These are phyloP conservation scores for Dendrolimus punctatus DNA, from an alignment of 1,140 invertebrate genomes.

Conservation along the genomic window DNA sequence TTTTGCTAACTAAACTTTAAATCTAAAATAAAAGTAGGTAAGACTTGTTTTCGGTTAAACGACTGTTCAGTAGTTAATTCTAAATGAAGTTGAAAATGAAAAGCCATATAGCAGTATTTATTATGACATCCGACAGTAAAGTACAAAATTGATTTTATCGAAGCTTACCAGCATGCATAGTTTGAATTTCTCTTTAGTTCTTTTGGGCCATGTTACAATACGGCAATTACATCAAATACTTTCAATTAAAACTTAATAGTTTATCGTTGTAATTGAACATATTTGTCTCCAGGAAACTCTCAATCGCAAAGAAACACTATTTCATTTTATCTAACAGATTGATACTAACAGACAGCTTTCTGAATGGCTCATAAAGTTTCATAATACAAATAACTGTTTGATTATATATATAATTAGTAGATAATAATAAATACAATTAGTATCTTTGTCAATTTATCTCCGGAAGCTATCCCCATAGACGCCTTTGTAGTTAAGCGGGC, in stretches of 20 bases:
- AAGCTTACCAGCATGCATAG: slow-evolving; percentile 39
- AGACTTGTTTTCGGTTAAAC: slow-evolving; percentile 41
- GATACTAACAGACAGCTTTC: no score
- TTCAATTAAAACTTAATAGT: slow-evolving; percentile 27
- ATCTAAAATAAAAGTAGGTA: slow-evolving; percentile 31
- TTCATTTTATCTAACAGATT: no score
- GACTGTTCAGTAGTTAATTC: slow-evolving; percentile 35
- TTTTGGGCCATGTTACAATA: slow-evolving; percentile 20
- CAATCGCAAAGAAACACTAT: no score
- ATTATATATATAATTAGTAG: no score
- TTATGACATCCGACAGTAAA: slow-evolving; percentile 65
- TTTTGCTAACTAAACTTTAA: slow-evolving; percentile 34
- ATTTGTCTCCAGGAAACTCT: no score
- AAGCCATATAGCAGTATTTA: slow-evolving; percentile 61
- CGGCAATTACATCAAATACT: slow-evolving; percentile 28
- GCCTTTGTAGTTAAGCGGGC: no score
- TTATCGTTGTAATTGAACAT: slow-evolving; percentile 1
- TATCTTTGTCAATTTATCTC: no score
- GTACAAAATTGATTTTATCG: slow-evolving; percentile 66
- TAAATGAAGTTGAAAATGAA: slow-evolving; percentile 40
- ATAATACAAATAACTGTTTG: no score
- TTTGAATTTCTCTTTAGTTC: slow-evolving; percentile 36
- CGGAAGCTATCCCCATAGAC: no score
- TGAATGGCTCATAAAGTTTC: no score
- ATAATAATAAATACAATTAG: no score